Percentiles rank a stretch among this genome's conserved stretches.
phyloP scores from a whole-genome alignment of 2,888 invertebrate genomes.

The Agonopterix arenella region DNA sequence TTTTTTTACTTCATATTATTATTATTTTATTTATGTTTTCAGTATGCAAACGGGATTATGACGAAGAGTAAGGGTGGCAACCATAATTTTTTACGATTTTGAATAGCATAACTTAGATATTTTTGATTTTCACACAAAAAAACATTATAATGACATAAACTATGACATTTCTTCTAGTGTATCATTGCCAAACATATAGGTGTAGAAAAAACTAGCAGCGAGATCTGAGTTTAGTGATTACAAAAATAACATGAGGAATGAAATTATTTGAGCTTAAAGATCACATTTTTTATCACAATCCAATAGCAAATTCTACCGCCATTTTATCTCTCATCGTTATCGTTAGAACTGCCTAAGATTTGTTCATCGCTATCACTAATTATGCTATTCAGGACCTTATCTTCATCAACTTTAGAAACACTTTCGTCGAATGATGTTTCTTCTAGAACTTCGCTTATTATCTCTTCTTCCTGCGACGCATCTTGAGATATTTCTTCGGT shows the following conservation, averaged over 20 bases:
- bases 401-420: slow-evolving; percentile 29
- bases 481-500: slow-evolving; percentile 1
- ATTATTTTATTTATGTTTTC: no score
- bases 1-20: no score
- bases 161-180: no score
- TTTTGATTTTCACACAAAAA: no score
- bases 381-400: slow-evolving; percentile 31
- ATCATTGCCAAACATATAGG: no score
- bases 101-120: no score
- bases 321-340: slow-evolving; percentile 27
- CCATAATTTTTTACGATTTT: no score
- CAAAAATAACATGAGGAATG: background rate
- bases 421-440: slow-evolving; percentile 11
- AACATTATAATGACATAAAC: no score
- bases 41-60: no score
- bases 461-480: slow-evolving; percentile 9
- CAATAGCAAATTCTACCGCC: background rate
- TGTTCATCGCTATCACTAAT: slow-evolving; percentile 28
- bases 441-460: slow-evolving; percentile 23
- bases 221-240: background rate
- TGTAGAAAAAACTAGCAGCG: no score
- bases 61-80: no score
- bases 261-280: background rate
- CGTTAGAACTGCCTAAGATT: slow-evolving; percentile 22
- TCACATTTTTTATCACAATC: slow-evolving; percentile 3